Percentiles rank a stretch among this genome's conserved stretches.
Conservation (phyloP, 2,113 vertebrate species). For the Heterochromis multidens region DNA sequence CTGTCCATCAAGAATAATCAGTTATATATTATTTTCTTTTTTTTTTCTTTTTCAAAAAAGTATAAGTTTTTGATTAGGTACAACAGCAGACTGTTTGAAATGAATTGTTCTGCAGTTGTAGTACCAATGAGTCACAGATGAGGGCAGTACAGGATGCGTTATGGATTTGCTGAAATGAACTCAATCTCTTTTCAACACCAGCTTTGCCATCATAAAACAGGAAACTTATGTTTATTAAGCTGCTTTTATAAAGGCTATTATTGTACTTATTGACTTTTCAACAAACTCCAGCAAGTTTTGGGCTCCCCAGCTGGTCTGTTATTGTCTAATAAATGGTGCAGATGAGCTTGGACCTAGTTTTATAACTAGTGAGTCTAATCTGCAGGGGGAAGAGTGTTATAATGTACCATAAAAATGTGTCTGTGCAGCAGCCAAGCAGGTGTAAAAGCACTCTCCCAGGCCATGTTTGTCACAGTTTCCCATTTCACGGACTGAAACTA, state of each 20-base stretch:
- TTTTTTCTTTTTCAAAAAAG: not conserved
- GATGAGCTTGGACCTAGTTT: not conserved
- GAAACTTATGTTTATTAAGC: not conserved
- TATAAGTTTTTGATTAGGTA: not conserved
- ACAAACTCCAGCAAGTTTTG: not conserved
- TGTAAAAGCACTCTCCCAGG: constrained; percentile 27
- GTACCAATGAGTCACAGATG: constrained; percentile 15
- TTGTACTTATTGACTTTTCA: not conserved
- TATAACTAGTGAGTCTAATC: not conserved
- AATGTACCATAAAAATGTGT: constrained; percentile 27
- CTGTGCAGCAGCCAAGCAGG: constrained; percentile 37
- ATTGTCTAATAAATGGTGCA: constrained; percentile 13
- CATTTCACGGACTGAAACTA: not conserved
- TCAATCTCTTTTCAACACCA: not conserved
- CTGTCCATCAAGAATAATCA: too few relatives aligned
- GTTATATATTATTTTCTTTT: not conserved
- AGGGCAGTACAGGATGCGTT: constrained; percentile 21
- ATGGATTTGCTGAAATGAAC: not conserved
- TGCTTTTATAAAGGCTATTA: not conserved
- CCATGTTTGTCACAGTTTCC: not conserved
- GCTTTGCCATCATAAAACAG: not conserved
- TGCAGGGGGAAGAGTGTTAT: not conserved
- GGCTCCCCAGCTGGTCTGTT: not conserved
- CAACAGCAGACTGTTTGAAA: not conserved
- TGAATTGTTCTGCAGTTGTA: not conserved